Evolutionary conservation across 2,113 vertebrate species (phyloP).

Genomic region (Notarius quadriscutis): DNA sequence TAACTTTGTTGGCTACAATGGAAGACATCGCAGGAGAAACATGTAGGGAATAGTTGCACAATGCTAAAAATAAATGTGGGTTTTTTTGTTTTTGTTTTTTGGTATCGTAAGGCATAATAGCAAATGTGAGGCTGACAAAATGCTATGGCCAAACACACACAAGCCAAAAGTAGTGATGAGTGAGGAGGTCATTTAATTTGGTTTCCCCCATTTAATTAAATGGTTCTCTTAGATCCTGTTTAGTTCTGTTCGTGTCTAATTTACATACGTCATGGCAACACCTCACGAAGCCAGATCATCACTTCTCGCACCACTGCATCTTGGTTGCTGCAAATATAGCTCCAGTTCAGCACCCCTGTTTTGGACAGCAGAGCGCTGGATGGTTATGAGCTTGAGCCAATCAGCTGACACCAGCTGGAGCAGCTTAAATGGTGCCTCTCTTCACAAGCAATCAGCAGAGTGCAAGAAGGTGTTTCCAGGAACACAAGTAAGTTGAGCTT

Average conservation of each 20-base stretch:
- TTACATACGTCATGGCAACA: background rate
- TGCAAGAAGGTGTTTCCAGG: too few species aligned
- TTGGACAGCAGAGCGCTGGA: too few species aligned
- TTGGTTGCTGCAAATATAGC: too few species aligned
- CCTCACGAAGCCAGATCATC: too few species aligned
- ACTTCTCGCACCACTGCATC: too few species aligned
- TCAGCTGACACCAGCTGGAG: too few species aligned
- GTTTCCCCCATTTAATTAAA: background rate
- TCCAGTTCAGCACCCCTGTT: too few species aligned
- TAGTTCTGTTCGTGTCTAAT: background rate
- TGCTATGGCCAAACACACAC: background rate
- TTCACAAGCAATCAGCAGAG: too few species aligned
- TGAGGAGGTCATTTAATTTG: background rate
- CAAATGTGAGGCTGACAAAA: background rate
- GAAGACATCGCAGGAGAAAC: background rate
- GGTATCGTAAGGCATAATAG: background rate
- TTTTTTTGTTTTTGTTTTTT: too few species aligned
- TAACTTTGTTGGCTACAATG: background rate
- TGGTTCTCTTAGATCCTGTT: slow-evolving; percentile 8
- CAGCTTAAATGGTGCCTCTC: too few species aligned
- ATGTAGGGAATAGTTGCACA: background rate
- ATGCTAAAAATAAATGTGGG: background rate
- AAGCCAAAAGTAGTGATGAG: background rate
- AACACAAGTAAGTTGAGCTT: too few species aligned
- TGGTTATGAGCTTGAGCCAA: too few species aligned